Base-by-base conservation (phyloP, 2,113 vertebrate species). In the Pseudorectes ferrugineus region DNA sequence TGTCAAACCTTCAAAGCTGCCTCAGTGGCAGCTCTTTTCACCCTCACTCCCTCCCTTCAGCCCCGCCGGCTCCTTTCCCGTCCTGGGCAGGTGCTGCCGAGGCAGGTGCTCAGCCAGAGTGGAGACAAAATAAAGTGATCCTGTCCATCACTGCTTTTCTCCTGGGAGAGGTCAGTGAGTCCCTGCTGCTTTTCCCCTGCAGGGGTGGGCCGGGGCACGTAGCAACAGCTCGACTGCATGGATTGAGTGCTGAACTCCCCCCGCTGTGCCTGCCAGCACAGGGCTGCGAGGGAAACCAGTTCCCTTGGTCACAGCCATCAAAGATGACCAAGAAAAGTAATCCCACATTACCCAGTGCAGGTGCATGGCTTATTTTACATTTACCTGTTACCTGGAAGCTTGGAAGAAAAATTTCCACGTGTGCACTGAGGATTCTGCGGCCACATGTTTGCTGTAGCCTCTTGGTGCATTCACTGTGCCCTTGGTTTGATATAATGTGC, bases 41-140 rank as follows among this genome's bases (percentile, higher is more conserved):
- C 25, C 42, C 48, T 63, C 4, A 0, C 28, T 24, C 33, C 40
- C 25, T 21, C 46, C 52, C 23, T 19, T n/a, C 71, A 14, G 5
- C 21, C 54, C 8, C 0, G 0, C 45, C 1, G 2, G 31, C 22
- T 62, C 72, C 67, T 17, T 20, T 36, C 68, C 52, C 6, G 2
- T 42, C 33, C 73, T 18, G 1, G 5, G 40, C 45, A 12, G 65
- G 62, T 12, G 71, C 74, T 76, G 79, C 51, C 0, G 12, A 28
- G 79, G 38, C 58, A 52, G 79, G 15, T 62, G 89, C 51, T 42
- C 17, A 24, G n/a, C 1, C 5, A 75, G 43, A 45, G 35, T 1
- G 3, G 23, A 74, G 72, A n/a, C 48, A 67, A 46, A 65, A 36
- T 17, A 2, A 66, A 59, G 14, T 0, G 19, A 43, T 42, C 11